A percentile compares a stretch with the other conserved stretches of the same genome.
phyloP scores from a whole-genome alignment of 2,888 invertebrate genomes.

The Strigamia maritima region DNA sequence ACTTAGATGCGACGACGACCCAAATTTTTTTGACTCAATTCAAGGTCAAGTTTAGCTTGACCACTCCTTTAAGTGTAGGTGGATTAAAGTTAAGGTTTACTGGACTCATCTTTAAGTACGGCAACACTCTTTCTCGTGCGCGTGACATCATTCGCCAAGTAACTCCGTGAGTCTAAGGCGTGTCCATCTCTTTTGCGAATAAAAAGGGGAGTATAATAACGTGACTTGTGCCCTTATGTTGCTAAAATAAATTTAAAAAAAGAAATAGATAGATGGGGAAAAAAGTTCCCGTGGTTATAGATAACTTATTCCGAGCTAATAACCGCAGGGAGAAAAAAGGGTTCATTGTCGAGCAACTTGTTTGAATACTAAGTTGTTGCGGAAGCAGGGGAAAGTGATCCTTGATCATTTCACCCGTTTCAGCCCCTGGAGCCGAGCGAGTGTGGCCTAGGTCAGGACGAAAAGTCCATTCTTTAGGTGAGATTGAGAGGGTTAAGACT shows the following conservation, averaged over 20 bases:
- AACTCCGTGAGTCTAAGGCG: not conserved
- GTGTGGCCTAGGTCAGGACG: conserved; percentile 22
- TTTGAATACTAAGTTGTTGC: conserved; percentile 25
- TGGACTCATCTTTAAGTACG: not conserved
- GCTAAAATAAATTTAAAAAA: not conserved
- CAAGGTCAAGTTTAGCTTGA: conserved; percentile 32
- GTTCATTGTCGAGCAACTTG: not conserved
- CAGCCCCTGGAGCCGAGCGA: not conserved
- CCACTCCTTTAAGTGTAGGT: conserved; percentile 2
- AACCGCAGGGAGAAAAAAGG: conserved; percentile 18
- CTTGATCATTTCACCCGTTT: conserved; percentile 32
- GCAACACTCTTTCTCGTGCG: conserved; percentile 1
- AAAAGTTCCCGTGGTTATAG: not conserved
- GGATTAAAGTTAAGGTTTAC: not conserved
- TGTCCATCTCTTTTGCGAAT: not conserved
- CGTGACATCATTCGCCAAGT: not conserved
- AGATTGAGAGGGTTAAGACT: not conserved
- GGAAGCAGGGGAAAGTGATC: conserved; percentile 31
- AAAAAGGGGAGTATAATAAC: conserved; percentile 8
- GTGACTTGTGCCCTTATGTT: conserved; percentile 9
- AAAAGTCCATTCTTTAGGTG: not conserved
- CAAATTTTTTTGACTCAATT: conserved; percentile 19
- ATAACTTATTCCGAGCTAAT: not conserved
- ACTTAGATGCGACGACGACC: conserved; percentile 1
- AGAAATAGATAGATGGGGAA: not conserved